These are phyloP conservation scores for Sturnira hondurensis DNA, from an alignment of 2,113 vertebrate genomes.

Conservation along the genomic window DNA sequence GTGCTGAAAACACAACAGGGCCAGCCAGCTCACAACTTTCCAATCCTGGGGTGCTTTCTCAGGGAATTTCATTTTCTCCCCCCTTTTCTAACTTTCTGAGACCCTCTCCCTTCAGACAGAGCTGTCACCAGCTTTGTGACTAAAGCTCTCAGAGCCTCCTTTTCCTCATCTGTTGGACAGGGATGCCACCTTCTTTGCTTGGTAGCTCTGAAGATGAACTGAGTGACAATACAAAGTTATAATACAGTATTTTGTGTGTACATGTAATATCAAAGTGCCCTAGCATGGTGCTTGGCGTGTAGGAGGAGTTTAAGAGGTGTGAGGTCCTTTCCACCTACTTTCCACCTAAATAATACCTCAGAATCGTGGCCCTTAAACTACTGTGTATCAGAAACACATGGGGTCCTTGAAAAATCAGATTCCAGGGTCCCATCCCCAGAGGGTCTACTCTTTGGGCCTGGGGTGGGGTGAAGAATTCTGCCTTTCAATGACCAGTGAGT, in stretches of 20 bases:
- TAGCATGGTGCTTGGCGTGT: background rate
- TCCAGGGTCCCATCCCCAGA: background rate
- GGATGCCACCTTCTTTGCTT: background rate
- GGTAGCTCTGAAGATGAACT: background rate
- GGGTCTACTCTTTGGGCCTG: background rate
- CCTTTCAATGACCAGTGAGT: background rate
- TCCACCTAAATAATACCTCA: background rate
- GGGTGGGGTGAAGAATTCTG: background rate
- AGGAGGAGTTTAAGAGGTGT: background rate
- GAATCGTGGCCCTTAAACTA: background rate
- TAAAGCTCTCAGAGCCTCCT: background rate
- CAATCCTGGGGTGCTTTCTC: background rate
- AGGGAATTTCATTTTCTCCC: background rate
- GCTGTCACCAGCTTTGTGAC: background rate
- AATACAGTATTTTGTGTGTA: background rate
- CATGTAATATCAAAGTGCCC: background rate
- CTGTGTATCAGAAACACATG: background rate
- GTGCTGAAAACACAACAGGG: background rate
- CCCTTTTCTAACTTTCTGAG: background rate
- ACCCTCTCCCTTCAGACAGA: background rate
- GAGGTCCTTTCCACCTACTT: background rate
- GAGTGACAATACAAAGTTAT: background rate
- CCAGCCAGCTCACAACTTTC: background rate
- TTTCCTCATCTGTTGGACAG: background rate
- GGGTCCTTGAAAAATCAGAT: background rate